These are phyloP conservation scores for Ochotona curzoniae DNA, from an alignment of 2,113 vertebrate species.

Conservation along the genomic window DNA sequence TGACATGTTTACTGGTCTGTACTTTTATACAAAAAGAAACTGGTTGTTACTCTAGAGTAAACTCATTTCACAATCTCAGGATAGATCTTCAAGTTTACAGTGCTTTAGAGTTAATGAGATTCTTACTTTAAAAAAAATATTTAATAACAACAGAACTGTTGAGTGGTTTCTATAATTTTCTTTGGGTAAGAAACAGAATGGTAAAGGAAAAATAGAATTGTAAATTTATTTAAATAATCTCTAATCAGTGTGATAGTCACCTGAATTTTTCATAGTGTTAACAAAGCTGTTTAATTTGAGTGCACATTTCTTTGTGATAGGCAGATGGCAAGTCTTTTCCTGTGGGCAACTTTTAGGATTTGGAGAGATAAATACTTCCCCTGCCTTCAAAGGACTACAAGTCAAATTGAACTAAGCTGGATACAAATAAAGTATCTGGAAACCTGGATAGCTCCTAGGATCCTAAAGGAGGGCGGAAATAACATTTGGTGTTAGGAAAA, in stretches of 20 bases:
- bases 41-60: not conserved
- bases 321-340: not conserved
- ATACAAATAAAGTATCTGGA: not conserved
- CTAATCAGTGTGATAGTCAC: not conserved
- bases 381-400: not conserved
- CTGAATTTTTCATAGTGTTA: conserved; percentile 37
- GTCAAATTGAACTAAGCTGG: conserved; percentile 21
- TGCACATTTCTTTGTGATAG: not conserved
- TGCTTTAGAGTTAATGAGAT: not conserved
- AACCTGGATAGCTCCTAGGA: not conserved
- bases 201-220: not conserved
- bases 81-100: not conserved
- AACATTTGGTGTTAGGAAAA: not conserved
- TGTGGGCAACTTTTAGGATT: not conserved
- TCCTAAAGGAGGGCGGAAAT: not conserved
- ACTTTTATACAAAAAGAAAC: not conserved
- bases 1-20: not conserved
- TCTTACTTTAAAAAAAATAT: not conserved
- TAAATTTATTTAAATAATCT: conserved; percentile 11
- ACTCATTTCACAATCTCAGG: not conserved
- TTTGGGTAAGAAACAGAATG: not conserved
- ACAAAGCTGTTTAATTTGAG: not conserved
- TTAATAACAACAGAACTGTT: not conserved
- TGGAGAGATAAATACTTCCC: conserved; percentile 19
- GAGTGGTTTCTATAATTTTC: not conserved